These are phyloP conservation scores for Caradrina clavipalpis DNA, from an alignment of 2,888 invertebrate species.

Conservation along the genomic window DNA sequence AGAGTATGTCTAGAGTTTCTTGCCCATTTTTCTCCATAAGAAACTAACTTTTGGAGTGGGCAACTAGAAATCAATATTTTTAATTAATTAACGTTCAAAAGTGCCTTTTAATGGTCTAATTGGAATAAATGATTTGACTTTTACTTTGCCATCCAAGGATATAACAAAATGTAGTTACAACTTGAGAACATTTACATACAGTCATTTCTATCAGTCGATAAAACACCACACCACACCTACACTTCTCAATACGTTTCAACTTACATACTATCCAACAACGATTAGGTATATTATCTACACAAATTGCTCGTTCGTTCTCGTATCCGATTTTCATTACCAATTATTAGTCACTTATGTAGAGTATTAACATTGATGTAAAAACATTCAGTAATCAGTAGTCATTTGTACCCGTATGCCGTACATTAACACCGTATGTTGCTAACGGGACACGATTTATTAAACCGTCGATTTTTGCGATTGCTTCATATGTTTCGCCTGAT, in stretches of 20 bases:
- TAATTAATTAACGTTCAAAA: too few relatives aligned
- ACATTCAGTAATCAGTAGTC: constrained; percentile 60
- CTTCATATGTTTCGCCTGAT: constrained; percentile 46
- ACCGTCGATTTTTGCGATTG: constrained; percentile 67
- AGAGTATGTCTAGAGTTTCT: too few relatives aligned
- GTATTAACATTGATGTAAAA: constrained; percentile 49
- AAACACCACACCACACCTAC: not conserved
- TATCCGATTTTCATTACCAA: constrained; percentile 40
- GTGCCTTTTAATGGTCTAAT: too few relatives aligned
- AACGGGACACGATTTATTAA: constrained; percentile 68
- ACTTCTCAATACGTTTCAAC: not conserved
- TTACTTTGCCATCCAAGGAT: too few relatives aligned
- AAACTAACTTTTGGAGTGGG: too few relatives aligned
- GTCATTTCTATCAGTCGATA: not conserved
- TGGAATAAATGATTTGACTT: too few relatives aligned
- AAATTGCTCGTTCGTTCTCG: constrained; percentile 16
- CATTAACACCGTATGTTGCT: constrained; percentile 71
- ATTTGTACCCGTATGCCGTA: constrained; percentile 67
- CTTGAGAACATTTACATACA: too few relatives aligned
- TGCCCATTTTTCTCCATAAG: too few relatives aligned
- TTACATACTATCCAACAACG: not conserved
- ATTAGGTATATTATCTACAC: constrained; percentile 22
- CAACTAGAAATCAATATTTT: too few relatives aligned
- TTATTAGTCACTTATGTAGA: constrained; percentile 49
- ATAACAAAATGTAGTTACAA: too few relatives aligned